Evolutionary conservation across 2,888 invertebrate genomes (phyloP).

Genomic region (Carcina quercana): DNA sequence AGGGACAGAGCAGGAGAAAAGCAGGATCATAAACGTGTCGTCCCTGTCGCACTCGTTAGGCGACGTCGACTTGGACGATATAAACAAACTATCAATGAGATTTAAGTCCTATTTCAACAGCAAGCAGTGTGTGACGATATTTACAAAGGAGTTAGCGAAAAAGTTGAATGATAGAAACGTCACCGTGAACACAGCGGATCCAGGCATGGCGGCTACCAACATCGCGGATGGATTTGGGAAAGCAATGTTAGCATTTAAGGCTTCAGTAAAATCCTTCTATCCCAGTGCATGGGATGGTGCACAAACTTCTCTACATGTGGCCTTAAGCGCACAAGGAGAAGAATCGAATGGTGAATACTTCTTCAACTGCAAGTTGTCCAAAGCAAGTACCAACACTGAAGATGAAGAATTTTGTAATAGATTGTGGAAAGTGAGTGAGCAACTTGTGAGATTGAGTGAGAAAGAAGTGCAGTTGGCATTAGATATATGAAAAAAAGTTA

Average conservation of each 20-base stretch:
- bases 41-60: conserved; percentile 57
- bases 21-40: conserved; percentile 56
- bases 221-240: background rate
- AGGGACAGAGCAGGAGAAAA: conserved; percentile 16
- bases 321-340: conserved; percentile 18
- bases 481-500: too few relatives aligned
- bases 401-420: conserved; percentile 78
- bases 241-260: background rate
- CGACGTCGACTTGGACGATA: conserved; percentile 17
- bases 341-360: conserved; percentile 19
- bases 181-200: conserved; percentile 85
- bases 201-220: conserved; percentile 81
- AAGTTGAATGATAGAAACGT: conserved; percentile 79
- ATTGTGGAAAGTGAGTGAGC: conserved; percentile 84
- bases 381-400: conserved; percentile 68
- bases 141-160: conserved; percentile 79
- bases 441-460: conserved; percentile 75
- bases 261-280: background rate
- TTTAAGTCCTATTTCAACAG: conserved; percentile 28
- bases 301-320: conserved; percentile 19
- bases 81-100: conserved; percentile 19
- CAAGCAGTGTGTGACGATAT: conserved; percentile 76
- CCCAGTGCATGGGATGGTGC: conserved; percentile 11
- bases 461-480: conserved; percentile 74
- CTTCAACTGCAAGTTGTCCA: conserved; percentile 77